Evolutionary conservation across 2,113 vertebrate species (phyloP), one percentile per base, ranked within the genome.

Genomic region (Caranx melampygus): DNA sequence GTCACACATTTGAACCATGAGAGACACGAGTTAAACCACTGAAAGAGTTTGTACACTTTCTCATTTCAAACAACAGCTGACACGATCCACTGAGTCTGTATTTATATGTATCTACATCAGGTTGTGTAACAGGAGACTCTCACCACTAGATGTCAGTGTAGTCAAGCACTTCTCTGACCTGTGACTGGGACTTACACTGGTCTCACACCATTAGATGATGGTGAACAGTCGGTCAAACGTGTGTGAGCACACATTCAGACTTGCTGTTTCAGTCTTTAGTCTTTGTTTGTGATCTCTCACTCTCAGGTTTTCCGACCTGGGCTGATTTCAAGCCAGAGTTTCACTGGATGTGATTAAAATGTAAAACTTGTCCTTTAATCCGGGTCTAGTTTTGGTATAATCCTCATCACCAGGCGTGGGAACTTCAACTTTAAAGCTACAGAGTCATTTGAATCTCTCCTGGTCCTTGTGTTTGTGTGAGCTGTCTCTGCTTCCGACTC

Each of bases 121-220:
- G 18, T 15, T 11, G 40, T 85, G 81, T 37, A 79, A 62, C 4
- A 0, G 6, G 0, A 13, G 1, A 0, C 2, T 40, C 9, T 66
- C 54, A 69, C 91, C 92, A 90, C 84, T 70, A 86, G 93, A 61
- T 81, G 92, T 83, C 89, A 90, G 70, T 82, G 79, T 76, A 44
- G 51, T 33, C 54, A 11, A 78, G 37, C 73, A 34, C 37, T 74
- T 44, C 13, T 18, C 37, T 40, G 6, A 51, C 37, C 0, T 21
- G 0, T 15, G 12, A 44, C 61, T 14, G 12, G 4, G 2, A 0
- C 4, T 5, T 37, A 2, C 0, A 2, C 40, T 34, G 62, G 21
- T 26, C 52, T 42, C 18, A 20, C 33, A 59, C 20, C 14, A 12
- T 40, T 2, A 6, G 31, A 62, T 1, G 5, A 49, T 13, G 47